phyloP scores from a whole-genome alignment of 2,888 invertebrate genomes.

The Nebria salina region DNA sequence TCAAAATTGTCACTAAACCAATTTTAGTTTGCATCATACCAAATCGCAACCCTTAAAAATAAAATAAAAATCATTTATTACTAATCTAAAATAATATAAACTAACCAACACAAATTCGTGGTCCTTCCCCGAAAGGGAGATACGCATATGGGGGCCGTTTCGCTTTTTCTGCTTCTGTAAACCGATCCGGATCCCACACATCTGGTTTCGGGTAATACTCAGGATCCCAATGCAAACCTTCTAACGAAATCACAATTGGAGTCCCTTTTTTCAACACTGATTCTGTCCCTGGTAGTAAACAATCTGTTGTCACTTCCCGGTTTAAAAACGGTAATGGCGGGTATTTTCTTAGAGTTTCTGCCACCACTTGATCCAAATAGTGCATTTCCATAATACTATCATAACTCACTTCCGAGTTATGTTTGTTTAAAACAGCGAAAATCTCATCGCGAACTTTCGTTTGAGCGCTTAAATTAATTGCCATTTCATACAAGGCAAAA shows the following conservation, averaged over 20 bases:
- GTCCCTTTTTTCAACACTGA: slow-evolving; percentile 49
- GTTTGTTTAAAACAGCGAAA: slow-evolving; percentile 59
- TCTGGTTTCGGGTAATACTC: slow-evolving; percentile 55
- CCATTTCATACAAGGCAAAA: slow-evolving; percentile 67
- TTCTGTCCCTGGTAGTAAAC: slow-evolving; percentile 50
- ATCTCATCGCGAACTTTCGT: slow-evolving; percentile 63
- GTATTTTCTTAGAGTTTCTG: slow-evolving; percentile 58
- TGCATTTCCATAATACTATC: slow-evolving; percentile 22
- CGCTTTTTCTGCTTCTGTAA: slow-evolving; percentile 50
- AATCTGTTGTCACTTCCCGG: slow-evolving; percentile 50
- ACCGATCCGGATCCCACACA: slow-evolving; percentile 56
- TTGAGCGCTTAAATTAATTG: slow-evolving; percentile 64
- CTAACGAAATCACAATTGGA: slow-evolving; percentile 50
- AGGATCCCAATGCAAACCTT: slow-evolving; percentile 55
- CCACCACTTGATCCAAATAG: slow-evolving; percentile 28
- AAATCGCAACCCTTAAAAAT: slow-evolving; percentile 21
- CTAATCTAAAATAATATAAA: not conserved
- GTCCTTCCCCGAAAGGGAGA: slow-evolving; percentile 53
- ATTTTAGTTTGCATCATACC: slow-evolving; percentile 24
- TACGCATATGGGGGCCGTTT: slow-evolving; percentile 49
- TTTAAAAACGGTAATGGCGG: slow-evolving; percentile 54
- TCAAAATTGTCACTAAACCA: not conserved
- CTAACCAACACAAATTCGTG: slow-evolving; percentile 25
- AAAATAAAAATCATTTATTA: not conserved
- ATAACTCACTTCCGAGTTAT: slow-evolving; percentile 51